Conservation (phyloP, 1,140 invertebrate genomes). For the Achatina immaculata region DNA sequence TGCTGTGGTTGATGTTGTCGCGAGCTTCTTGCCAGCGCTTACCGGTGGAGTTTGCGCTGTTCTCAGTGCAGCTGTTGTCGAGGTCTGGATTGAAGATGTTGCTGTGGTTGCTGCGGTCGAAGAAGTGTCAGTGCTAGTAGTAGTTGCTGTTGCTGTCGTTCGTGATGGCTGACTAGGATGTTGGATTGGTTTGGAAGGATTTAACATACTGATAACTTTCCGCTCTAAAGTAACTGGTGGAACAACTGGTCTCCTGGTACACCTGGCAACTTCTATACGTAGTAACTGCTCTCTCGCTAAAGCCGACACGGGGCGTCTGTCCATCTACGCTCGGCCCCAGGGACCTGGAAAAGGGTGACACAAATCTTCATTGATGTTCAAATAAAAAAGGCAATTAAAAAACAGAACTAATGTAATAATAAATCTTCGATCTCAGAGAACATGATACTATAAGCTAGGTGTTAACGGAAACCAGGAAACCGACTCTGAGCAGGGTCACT, state of each 20-base stretch:
- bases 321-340: constrained; percentile 39
- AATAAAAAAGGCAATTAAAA: no score
- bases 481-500: no score
- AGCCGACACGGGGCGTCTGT: constrained; percentile 75
- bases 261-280: constrained; percentile 49
- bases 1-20: constrained; percentile 16
- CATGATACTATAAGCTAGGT: no score
- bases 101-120: constrained; percentile 15
- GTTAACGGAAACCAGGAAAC: no score
- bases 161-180: constrained; percentile 35
- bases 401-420: no score
- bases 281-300: constrained; percentile 72
- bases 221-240: constrained; percentile 58
- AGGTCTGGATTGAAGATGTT: constrained; percentile 12
- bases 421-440: no score
- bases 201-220: constrained; percentile 59
- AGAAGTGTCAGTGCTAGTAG: neutral
- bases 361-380: no score
- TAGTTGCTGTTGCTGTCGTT: constrained; percentile 16
- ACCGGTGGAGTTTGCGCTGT: constrained; percentile 7
- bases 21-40: neutral
- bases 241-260: constrained; percentile 53
- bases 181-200: constrained; percentile 41
- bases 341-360: no score
- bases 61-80: constrained; percentile 8